Conservation (phyloP, 2,888 invertebrate genomes). For the Muscina levida region DNA sequence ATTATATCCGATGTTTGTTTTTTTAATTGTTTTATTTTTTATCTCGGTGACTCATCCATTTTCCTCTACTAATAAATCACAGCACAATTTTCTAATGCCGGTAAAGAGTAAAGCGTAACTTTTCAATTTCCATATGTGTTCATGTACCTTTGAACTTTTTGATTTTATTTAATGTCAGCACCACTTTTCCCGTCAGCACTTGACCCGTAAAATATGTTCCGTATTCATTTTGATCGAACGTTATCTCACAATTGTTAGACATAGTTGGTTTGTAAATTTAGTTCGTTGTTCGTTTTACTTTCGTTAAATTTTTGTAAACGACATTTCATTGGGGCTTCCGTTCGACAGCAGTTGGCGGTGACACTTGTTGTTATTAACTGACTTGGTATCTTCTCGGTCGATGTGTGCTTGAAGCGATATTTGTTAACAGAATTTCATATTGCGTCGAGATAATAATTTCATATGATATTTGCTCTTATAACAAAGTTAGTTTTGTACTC, state of each 20-base stretch:
- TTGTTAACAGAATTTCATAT: too few relatives aligned
- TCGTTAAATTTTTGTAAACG: not conserved
- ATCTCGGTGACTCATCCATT: too few relatives aligned
- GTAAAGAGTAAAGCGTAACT: too few relatives aligned
- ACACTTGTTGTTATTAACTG: constrained; percentile 24
- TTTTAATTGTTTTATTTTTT: too few relatives aligned
- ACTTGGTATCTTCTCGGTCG: not conserved
- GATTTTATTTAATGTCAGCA: constrained; percentile 74
- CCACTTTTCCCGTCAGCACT: constrained; percentile 75
- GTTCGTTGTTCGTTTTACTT: not conserved
- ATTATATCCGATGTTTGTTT: too few relatives aligned
- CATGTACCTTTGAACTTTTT: constrained; percentile 76
- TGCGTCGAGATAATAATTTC: too few relatives aligned
- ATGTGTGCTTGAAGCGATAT: not conserved
- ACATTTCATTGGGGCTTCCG: constrained; percentile 16
- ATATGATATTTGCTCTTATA: too few relatives aligned
- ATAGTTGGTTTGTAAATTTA: constrained; percentile 60
- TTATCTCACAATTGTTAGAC: constrained; percentile 75
- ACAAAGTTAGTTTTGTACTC: too few relatives aligned
- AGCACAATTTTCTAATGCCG: not conserved
- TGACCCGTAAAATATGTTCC: constrained; percentile 81
- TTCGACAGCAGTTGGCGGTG: constrained; percentile 2
- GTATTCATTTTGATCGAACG: constrained; percentile 84
- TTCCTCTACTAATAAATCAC: too few relatives aligned
- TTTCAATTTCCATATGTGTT: too few relatives aligned